Evolutionary conservation across 2,113 vertebrate species (phyloP), one percentile per base, ranked within the genome.

Genomic region (Redunca redunca): DNA sequence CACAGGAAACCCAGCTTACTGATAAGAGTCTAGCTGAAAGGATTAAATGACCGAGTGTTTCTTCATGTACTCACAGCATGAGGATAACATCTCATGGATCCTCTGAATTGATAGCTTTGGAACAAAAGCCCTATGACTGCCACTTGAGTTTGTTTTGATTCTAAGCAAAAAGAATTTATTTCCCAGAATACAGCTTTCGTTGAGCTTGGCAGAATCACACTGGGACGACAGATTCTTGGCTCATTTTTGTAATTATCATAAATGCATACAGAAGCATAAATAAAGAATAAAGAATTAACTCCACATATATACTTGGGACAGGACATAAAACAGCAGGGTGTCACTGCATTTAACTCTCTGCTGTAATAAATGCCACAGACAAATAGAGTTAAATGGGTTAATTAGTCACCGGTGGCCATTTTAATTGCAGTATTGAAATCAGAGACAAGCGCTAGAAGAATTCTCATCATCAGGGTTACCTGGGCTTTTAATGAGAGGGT

Each of bases 381-480:
- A 98, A 98, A 97, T 85, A 96, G 98, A 98, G 94, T 95, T 92
- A 98, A 97, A 86, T 71, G 81, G 89, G 94, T 97, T 97, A 98
- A 98, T 98, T 97, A 98, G 94, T 71, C 97, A 77, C 36, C 40
- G 3, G 78, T 97, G 97, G n/a, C 94, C 74, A 96, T 10, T 98
- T 86, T 96, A 98, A 98, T 88, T 97, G 97, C 57, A 67, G 81
- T 67, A 86, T 2, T 93, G 74, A 53, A 97, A 97, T 82, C 25
- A 15, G 40, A 94, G 88, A 91, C 92, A 96, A 96, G 96, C 2
- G 55, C 58, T 25, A 90, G 85, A 6, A 95, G 97, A 98, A 97
- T 64, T 95, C 90, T 96, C 97, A 94, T 97, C 97, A 71, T 40
- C 57, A 78, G 89, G 62, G 64, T 94, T 84, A 96, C 96, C 92